Percentiles rank a stretch among this genome's conserved stretches.
Evolutionary conservation across 2,113 vertebrate genomes (phyloP).

Genomic region (Tachysurus fulvidraco): DNA sequence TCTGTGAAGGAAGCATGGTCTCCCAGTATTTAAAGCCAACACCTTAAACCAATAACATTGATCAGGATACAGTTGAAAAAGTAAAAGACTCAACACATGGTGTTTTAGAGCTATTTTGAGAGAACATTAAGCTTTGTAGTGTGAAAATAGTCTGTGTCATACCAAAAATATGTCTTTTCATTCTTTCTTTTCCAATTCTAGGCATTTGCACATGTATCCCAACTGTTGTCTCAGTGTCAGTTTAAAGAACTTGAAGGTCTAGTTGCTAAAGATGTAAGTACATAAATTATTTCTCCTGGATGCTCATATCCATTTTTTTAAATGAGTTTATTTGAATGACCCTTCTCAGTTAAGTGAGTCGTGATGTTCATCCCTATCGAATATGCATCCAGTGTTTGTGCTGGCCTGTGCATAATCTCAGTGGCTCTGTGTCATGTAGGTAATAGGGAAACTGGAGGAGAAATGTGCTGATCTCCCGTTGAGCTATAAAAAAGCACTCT

Average conservation of each 20-base stretch:
- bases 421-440: conserved; percentile 62
- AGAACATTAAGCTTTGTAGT: no score
- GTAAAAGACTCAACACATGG: no score
- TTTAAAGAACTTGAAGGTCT: conserved; percentile 88
- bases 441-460: conserved; percentile 81
- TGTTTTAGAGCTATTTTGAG: no score
- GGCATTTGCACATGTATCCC: conserved; percentile 92
- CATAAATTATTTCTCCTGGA: not conserved
- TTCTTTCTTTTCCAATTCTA: conserved; percentile 58
- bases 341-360: not conserved
- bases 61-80: no score
- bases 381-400: not conserved
- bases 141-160: not conserved
- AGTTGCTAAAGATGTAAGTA: conserved; percentile 87
- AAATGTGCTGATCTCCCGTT: conserved; percentile 80
- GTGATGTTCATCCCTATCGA: not conserved
- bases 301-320: not conserved
- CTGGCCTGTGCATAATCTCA: not conserved
- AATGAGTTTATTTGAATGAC: not conserved
- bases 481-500: conserved; percentile 81
- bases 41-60: not conserved
- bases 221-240: conserved; percentile 82
- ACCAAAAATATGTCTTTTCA: not conserved
- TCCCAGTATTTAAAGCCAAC: not conserved
- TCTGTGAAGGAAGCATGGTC: not conserved